A percentile compares a stretch with the other conserved stretches of the same genome.
Conservation (phyloP, 1,140 invertebrate species). For the Orchestia grillus region DNA sequence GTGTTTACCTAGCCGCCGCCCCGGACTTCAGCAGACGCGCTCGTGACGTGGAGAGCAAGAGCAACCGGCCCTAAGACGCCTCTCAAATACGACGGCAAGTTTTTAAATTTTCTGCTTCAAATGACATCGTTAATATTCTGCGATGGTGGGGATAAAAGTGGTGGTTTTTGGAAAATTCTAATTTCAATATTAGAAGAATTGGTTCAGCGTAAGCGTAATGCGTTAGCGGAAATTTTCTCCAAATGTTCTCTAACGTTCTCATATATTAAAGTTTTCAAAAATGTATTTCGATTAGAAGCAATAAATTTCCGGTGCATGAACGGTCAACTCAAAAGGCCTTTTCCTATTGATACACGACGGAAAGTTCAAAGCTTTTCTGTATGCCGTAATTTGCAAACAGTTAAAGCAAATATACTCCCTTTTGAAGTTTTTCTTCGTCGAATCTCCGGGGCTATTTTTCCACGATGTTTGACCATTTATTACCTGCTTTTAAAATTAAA, state of each 20-base stretch:
- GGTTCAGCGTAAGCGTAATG: background rate
- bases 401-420: background rate
- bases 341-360: background rate
- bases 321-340: background rate
- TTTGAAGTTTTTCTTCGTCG: background rate
- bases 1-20: background rate
- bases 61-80: background rate
- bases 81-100: too few relatives aligned
- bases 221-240: background rate
- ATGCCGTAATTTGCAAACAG: background rate
- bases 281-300: background rate
- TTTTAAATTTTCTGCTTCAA: too few relatives aligned
- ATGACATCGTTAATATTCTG: background rate
- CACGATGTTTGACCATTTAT: background rate
- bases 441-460: background rate
- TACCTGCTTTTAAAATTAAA: background rate
- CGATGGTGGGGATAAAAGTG: background rate
- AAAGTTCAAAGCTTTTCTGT: background rate
- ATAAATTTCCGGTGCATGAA: background rate
- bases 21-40: background rate
- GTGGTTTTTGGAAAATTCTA: background rate
- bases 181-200: background rate
- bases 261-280: background rate
- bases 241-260: background rate
- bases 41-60: background rate